Evolutionary conservation across 2,888 invertebrate species (phyloP), one percentile per base, ranked within the genome.

Genomic region (Pseudococcus jackbeardsleyi): DNA sequence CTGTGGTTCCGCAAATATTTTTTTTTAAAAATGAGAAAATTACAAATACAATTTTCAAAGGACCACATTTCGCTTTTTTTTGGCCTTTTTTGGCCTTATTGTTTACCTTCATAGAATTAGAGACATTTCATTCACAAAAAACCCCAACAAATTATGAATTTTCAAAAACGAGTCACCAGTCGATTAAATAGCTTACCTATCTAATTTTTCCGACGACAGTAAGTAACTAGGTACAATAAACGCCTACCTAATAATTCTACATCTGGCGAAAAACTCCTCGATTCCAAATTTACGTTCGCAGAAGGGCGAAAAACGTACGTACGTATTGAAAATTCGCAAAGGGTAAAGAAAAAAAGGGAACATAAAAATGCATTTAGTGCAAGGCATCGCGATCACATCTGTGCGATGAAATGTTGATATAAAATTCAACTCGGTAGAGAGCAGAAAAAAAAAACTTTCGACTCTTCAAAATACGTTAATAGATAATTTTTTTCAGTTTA

Each of bases 391-490:
- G 19, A 64, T 64, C 64, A 64, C 79, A 82, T 82, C 79, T 82
- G 79, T 46, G 46, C 79, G n/a, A 33, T 33, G n/a, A 72, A 46
- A 82, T 82, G 79, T 82, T 82, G 33, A 82, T 82, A 39, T 33
- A 82, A 82, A 33, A 39, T 39, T 79, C 79, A 7, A 42, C 42
- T 42, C 42, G 42, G 8, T 42, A 42, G 42, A 42, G 26, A 9
- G 72, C 26, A 22, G 19, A 72, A 79, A 82, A 82, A 82, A 72
- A 82, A 82, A 82, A 82, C n/a, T 85, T 59, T 85, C 19, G 9
- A 85, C 54, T 85, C 85, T 85, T 85, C 54, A 59, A 85, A 85
- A 59, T 42, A 59, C 59, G 54, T 84, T 84, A 84, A 54, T 54
- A 84, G 84, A 84, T 54, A 59, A 84, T 84, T 84, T 54, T 84